Evolutionary conservation across 2,113 vertebrate genomes (phyloP).

Genomic region (Eleginops maclovinus): DNA sequence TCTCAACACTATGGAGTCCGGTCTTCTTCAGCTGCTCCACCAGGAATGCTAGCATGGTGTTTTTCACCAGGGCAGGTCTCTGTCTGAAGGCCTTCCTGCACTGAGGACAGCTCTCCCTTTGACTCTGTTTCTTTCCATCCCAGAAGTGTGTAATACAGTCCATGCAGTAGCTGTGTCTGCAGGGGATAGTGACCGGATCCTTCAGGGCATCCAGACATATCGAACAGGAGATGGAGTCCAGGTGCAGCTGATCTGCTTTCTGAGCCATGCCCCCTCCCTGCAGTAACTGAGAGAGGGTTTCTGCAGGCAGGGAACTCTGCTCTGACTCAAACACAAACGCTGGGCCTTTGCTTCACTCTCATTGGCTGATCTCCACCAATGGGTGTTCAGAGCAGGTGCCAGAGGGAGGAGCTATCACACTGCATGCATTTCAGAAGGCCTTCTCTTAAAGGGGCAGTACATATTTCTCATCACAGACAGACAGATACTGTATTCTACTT

Average conservation of each 20-base stretch:
- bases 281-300: too few relatives aligned
- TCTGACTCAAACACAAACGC: background rate
- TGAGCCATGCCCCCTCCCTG: background rate
- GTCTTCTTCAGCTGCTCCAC: constrained; percentile 10
- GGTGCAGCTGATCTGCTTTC: background rate
- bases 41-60: constrained; percentile 20
- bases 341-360: too few relatives aligned
- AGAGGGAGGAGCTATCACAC: background rate
- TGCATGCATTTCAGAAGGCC: background rate
- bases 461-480: too few relatives aligned
- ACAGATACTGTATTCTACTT: too few relatives aligned
- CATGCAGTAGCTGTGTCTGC: background rate
- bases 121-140: background rate
- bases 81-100: constrained; percentile 6
- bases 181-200: background rate
- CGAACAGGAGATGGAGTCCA: background rate
- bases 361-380: too few relatives aligned
- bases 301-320: background rate
- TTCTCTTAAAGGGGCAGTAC: too few relatives aligned
- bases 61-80: constrained; percentile 14
- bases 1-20: background rate
- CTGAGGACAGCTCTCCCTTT: constrained; percentile 19
- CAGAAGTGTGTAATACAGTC: background rate
- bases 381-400: background rate
- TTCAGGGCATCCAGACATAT: constrained; percentile 3